Evolutionary conservation across 2,797 vertebrate genomes (phyloP), one percentile per base, ranked within the genome.

Genomic region (Leptatherina wallacei): DNA sequence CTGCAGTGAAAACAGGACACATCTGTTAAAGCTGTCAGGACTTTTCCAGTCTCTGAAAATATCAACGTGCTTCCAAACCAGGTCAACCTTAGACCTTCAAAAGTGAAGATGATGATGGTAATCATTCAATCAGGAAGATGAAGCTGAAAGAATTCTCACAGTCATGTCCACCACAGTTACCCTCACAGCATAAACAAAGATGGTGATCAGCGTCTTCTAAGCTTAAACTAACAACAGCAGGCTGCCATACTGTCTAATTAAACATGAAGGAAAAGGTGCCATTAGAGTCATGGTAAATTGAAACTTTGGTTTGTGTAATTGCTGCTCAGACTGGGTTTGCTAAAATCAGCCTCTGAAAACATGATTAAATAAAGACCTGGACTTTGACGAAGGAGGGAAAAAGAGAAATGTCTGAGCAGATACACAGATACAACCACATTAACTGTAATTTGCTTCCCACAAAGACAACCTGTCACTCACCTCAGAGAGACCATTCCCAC

Each of bases 401-500:
- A 9, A 54, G 18, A 18, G 47, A 1, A 47, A 51, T 44, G 35
- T 38, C 12, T 56, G 22, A 52, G 51, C 58, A 54, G 32, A 69
- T 3, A 64, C 11, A n/a, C 27, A 57, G 40, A 33, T 51, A 29
- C 7, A 44, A 3, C 32, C 47, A 20, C 29, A 44, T 71, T 65
- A 18, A 18, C 40, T 42, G 6, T 18, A 44, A 44, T 44, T 44
- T 8, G 14, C 1, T 6, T 32, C 62, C 69, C 54, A 54, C 52
- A 77, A 22, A 75, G 36, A 69, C 58, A 78, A 82, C 64, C 80
- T 76, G 75, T 63, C 65, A 85, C 91, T 92, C 85, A 94, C 93
- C 90, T 91, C 86, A 67, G 61, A 83, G 72, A 85, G 80, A 83
- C 67, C 73, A 80, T 85, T 84, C 61, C 83, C 81, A 69, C 35